Evolutionary conservation across 2,888 invertebrate species (phyloP), one percentile per base, ranked within the genome.

Genomic region (Orthosia incerta): DNA sequence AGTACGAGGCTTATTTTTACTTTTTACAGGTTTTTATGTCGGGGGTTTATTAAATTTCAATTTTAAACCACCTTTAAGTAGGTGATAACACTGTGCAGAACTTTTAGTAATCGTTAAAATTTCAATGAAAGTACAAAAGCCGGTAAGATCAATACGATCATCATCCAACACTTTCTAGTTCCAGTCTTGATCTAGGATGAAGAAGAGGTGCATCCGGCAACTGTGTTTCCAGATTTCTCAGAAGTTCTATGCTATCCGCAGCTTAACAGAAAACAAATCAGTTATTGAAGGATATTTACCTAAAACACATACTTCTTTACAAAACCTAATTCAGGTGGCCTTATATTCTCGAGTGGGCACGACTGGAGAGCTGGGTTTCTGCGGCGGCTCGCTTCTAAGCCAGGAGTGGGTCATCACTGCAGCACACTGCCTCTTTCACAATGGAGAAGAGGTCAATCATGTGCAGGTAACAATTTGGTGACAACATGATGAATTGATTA

Each of bases 391-490:
- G 0, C 90, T 97, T 20, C 86, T 97, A 13, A 92, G 93, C 72
- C 90, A 84, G 11, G 91, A 94, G 79, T 96, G 95, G 95, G 93
- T 97, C 66, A 84, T 97, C 57, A 96, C 97, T 0, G 97, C 97
- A 0, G 97, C 97, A 1, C 97, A 97, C 86, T 97, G 97, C 89
- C 95, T 94, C 89, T 96, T 93, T 85, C 95, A 95, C 61, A 87
- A 87, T 1, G 92, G 85, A 0, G 82, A 87, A 45, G 88, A 90
- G 51, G 95, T 96, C 2, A 93, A 95, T 61, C 89, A 94, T 76
- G 93, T 94, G 3, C 96, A 96, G 93, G 96, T 95, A 73, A 80
- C 0, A 16, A 20, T 23, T 18, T 3, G 9, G 31, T 1, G 1
- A 64, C 20, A 16, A 16, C 23, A n/a, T 50, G 0, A 20, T 63